Evolutionary conservation across 2,797 vertebrate species (phyloP), one percentile per base, ranked within the genome.

Genomic region (Geotrypetes seraphini): DNA sequence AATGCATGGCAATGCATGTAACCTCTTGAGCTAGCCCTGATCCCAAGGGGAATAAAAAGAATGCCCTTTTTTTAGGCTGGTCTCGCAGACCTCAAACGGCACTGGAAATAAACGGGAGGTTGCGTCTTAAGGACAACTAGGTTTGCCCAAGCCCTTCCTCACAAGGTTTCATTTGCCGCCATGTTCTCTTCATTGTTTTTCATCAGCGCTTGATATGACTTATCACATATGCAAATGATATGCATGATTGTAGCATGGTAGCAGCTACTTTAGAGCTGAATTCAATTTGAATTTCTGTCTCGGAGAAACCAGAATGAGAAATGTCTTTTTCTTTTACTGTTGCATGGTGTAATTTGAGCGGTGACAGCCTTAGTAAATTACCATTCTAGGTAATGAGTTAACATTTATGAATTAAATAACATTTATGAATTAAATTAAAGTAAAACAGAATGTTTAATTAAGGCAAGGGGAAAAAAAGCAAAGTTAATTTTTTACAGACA

Each of bases 271-370:
- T 31, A 39, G 43, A n/a, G 43, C 31, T 47, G 27, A 35, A 39
- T 43, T 40, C 31, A 31, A 47, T 47, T 47, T 47, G 36, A 30
- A 29, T 29, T 47, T 36, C 36, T 47, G 30, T 47, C 36, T 39
- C 30, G 36, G 27, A 39, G 39, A 39, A 35, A n/a, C n/a, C n/a
- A n/a, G n/a, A n/a, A n/a, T n/a, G n/a, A 26, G 47, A 39, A 39
- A 31, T 35, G 33, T 23, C 29, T 15, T 12, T 22, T 31, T 34
- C 13, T 13, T 26, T 26, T 13, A 31, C 22, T 26, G 31, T 25
- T 19, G 22, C 9, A 39, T 21, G 39, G 47, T 30, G 12, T 30
- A 22, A 25, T 39, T 22, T 21, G 12, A 28, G 22, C 39, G 22
- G 22, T 39, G 27, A 39, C 22, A 34, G 27, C 22, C 35, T 35